A percentile compares a stretch with the other conserved stretches of the same genome.
Evolutionary conservation across 2,113 vertebrate species (phyloP).

Genomic region (Xenopus borealis): DNA sequence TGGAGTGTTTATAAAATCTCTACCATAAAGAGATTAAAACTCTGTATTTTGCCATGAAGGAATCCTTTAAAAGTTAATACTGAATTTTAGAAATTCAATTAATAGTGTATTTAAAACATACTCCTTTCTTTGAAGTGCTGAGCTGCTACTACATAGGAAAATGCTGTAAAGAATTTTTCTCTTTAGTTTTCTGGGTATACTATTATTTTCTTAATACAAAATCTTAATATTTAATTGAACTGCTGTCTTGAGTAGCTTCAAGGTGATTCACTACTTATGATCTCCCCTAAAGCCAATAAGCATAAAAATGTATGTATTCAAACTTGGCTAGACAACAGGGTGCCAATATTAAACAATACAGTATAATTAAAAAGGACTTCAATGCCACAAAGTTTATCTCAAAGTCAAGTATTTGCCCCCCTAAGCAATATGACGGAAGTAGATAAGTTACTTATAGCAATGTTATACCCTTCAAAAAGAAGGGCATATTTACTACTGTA

Average conservation of each 20-base stretch:
- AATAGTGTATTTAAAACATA: no score
- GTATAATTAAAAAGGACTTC: constrained; percentile 20
- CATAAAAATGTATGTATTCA: constrained; percentile 30
- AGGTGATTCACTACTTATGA: constrained; percentile 21
- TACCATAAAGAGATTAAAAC: no score
- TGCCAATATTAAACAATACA: constrained; percentile 35
- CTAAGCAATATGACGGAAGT: constrained; percentile 14
- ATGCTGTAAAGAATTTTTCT: no score
- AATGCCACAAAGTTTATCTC: constrained; percentile 38
- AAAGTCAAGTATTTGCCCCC: constrained; percentile 25
- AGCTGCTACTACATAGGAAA: no score
- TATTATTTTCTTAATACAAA: no score
- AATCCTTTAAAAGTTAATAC: no score
- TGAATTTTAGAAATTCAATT: no score
- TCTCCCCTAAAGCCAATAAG: constrained; percentile 14
- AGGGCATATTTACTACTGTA: constrained; percentile 22
- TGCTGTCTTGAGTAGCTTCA: constrained; percentile 11
- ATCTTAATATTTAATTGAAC: not conserved
- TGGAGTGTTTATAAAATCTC: no score
- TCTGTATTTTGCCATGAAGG: no score
- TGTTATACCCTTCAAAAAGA: constrained; percentile 3
- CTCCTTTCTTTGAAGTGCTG: no score
- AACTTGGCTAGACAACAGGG: constrained; percentile 40
- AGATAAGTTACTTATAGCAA: constrained; percentile 18
- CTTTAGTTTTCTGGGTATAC: no score